Percentiles rank a stretch among this genome's conserved stretches.
Conservation (phyloP, 2,888 invertebrate genomes). For the Idaea straminata region DNA sequence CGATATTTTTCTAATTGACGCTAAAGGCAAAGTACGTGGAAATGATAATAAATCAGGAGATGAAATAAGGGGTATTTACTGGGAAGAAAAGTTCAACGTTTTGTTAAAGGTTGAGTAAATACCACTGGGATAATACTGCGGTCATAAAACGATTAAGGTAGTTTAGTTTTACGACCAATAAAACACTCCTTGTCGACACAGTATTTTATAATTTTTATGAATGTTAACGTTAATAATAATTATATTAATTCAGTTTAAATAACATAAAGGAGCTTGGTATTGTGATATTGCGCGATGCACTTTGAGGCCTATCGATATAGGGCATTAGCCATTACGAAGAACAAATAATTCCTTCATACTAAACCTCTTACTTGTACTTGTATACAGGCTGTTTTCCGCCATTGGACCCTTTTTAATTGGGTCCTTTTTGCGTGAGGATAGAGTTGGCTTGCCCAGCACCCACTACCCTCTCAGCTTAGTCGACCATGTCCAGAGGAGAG, state of each 20-base stretch:
- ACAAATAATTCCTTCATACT: no score
- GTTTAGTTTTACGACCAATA: constrained; percentile 15
- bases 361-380: no score
- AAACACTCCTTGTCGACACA: constrained; percentile 7
- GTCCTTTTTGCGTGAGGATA: no score
- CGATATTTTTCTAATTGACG: not conserved
- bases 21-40: constrained; percentile 9
- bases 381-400: no score
- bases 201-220: constrained; percentile 2
- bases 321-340: no score
- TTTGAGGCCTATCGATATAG: no score
- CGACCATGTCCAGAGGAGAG: no score
- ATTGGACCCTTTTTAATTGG: no score
- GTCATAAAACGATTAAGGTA: constrained; percentile 18
- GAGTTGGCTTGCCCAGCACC: no score
- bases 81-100: constrained; percentile 16
- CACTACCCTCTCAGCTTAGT: no score
- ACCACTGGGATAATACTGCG: constrained; percentile 2
- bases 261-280: not conserved
- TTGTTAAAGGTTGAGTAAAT: constrained; percentile 12
- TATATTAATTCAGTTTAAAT: not conserved
- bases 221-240: not conserved
- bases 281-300: no score
- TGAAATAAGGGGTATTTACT: constrained; percentile 6
- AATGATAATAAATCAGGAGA: not conserved